Evolutionary conservation across 2,888 invertebrate genomes (phyloP), one percentile per base, ranked within the genome.

Genomic region (Noctua janthe): DNA sequence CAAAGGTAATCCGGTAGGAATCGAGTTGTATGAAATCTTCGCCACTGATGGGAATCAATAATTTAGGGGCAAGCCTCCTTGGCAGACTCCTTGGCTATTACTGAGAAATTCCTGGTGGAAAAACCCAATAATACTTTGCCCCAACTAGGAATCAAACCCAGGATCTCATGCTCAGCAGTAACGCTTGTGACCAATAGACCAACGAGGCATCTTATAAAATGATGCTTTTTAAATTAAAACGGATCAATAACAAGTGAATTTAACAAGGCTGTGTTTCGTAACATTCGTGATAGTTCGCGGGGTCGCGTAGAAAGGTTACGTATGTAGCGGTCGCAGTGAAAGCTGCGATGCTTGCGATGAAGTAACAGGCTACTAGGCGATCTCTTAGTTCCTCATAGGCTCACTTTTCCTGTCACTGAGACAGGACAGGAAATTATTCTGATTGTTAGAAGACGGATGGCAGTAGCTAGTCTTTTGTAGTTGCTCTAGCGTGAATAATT

Each of bases 241-340:
- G 71, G 85, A 83, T 85, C 76, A 82, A 84, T 82, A 81, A 85
- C 80, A 87, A 76, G 81, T 81, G 86, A 85, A 87, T 83, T 78
- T 74, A 74, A 83, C 81, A 82, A 87, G 83, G 82, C 71, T 70
- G 56, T 66, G 84, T 92, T 90, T 83, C 90, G 87, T 92, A 93
- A 92, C 81, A 79, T 90, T 91, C 94, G 94, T 94, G 94, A 88
- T 90, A 94, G 94, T 93, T 94, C 93, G 94, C 91, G 92, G 87
- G 95, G 94, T 95, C 94, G 92, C 83, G 87, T 91, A 92, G 93
- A 94, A 95, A 95, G 94, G 95, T 95, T 95, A 94, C 93, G 85
- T 85, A 75, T 85, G 82, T 81, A 75, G 71, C 81, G 74, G 90
- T 91, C 82, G 85, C 76, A 92, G 95, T 93, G 95, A 95, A 95